Base-by-base conservation (phyloP, 2,888 invertebrate species). In the Ochropleura plecta region DNA sequence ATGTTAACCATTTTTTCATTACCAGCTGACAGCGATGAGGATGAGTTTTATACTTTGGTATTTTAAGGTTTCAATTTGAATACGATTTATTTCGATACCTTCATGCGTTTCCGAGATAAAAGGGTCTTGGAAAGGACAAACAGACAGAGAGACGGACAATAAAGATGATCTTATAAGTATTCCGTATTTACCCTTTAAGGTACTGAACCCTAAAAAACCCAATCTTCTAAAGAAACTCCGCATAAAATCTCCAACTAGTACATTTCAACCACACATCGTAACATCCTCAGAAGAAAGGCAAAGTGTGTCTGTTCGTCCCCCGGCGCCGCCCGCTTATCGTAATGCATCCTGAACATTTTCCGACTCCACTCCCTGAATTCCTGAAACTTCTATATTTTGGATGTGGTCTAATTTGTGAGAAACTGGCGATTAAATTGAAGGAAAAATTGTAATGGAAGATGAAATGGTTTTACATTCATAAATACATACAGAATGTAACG, bases 291-390 rank as follows among this genome's bases (percentile, higher is more conserved):
- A 55, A 60, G 51, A 57, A 14, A 48, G 49, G 42, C 30, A 63
- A 55, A 64, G 40, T 70, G 60, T 75, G 64, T 65, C 57, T 48
- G 72, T 62, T 59, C 12, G 74, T 85, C 83, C 81, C 82, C 70
- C 49, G 76, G 71, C 73, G 65, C 73, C 76, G 53, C 69, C 69
- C 63, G 77, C 86, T 91, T 91, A 91, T 91, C 88, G 88, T 90
- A 91, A 91, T 90, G 90, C 90, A 87, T 89, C 84, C 88, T 88
- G 86, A 89, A 81, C 67, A 89, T 90, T 89, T 91, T 87, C 88
- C 85, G 80, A 78, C 68, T 77, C 88, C 75, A 89, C 88, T 86
- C 78, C 78, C 89, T 86, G 81, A 86, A 86, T 82, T 86, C 86
- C 73, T 75, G 40, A 51, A 88, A 88, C 80, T 83, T 78, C 70